Conservation (phyloP, 2,113 vertebrate genomes). For the Brienomyrus longianalis region DNA sequence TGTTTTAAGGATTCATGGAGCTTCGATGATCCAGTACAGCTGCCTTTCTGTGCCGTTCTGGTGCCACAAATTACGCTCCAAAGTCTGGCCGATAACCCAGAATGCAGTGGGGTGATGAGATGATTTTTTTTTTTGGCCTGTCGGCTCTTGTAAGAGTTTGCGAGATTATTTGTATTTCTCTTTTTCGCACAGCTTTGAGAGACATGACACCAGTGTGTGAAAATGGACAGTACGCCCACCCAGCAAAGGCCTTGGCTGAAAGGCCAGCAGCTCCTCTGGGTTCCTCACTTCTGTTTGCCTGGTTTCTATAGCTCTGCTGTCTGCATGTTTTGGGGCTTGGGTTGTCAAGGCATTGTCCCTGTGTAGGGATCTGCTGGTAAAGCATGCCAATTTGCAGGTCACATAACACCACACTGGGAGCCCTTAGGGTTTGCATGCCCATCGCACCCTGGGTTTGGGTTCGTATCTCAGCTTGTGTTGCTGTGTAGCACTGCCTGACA, state of each 20-base stretch:
- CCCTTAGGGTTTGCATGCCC: background rate
- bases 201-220: background rate
- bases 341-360: background rate
- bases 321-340: background rate
- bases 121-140: background rate
- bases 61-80: background rate
- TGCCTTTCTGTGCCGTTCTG: background rate
- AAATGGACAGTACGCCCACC: background rate
- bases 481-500: background rate
- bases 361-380: background rate
- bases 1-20: background rate
- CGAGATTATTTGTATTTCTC: background rate
- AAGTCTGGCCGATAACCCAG: background rate
- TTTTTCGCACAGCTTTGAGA: background rate
- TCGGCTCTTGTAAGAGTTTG: background rate
- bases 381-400: background rate
- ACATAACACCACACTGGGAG: background rate
- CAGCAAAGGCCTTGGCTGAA: background rate
- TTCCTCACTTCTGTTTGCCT: background rate
- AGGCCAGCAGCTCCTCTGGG: background rate
- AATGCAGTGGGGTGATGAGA: background rate
- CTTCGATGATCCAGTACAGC: background rate
- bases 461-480: background rate
- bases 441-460: background rate
- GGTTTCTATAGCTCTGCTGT: background rate